Conservation (phyloP, 2,797 vertebrate genomes). For the Thaleichthys pacificus region DNA sequence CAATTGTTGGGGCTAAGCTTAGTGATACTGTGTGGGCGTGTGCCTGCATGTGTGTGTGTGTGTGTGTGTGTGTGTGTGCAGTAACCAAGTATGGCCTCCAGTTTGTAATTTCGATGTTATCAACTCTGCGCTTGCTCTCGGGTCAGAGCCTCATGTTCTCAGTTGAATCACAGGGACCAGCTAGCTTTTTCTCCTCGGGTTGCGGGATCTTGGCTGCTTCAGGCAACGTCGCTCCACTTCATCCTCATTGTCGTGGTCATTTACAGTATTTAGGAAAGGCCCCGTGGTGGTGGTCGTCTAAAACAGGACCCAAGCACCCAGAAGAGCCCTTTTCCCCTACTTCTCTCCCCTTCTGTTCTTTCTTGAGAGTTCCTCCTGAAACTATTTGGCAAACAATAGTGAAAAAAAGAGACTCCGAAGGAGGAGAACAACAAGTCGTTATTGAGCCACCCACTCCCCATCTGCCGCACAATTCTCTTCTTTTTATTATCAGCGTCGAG, state of each 20-base stretch:
- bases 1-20: neutral
- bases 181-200: conserved; percentile 18
- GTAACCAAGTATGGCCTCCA: neutral
- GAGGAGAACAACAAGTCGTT: conserved; percentile 79
- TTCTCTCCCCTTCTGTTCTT: conserved; percentile 77
- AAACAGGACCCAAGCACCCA: conserved; percentile 74
- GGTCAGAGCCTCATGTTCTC: too few species aligned
- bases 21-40: neutral
- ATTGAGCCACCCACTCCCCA: conserved; percentile 82
- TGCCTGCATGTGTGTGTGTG: conserved; percentile 1
- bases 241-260: conserved; percentile 46
- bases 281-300: conserved; percentile 64
- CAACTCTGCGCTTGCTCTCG: too few species aligned
- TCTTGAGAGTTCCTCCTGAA: conserved; percentile 81
- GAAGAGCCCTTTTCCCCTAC: conserved; percentile 69
- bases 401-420: conserved; percentile 67
- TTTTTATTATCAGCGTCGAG: conserved; percentile 77
- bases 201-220: conserved; percentile 35
- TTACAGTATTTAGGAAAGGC: conserved; percentile 67
- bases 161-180: too few species aligned
- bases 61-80: conserved; percentile 4
- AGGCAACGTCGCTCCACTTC: conserved; percentile 39
- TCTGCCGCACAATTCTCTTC: conserved; percentile 80
- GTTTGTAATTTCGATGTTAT: neutral
- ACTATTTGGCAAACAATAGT: conserved; percentile 80